phyloP scores from a whole-genome alignment of 2,797 vertebrate genomes.

The Crax fasciolata region DNA sequence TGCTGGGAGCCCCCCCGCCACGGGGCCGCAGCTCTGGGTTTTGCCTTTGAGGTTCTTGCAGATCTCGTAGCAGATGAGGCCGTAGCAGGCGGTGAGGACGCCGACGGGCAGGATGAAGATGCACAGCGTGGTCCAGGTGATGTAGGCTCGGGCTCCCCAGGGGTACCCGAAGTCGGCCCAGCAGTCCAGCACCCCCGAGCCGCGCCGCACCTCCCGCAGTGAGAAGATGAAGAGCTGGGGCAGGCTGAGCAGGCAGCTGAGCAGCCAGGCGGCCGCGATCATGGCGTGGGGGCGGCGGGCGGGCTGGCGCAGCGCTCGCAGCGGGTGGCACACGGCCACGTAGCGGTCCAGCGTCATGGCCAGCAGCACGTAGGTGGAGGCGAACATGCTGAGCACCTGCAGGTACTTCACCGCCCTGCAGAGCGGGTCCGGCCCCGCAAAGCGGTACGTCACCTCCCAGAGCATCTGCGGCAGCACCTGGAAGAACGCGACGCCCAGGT shows the following conservation, averaged over 20 bases:
- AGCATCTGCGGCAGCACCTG: constrained; percentile 95
- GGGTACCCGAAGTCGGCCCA: constrained; percentile 91
- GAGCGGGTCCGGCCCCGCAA: constrained; percentile 91
- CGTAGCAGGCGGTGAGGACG: constrained; percentile 88
- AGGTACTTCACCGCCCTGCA: constrained; percentile 94
- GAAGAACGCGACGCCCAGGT: constrained; percentile 92
- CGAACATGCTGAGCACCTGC: constrained; percentile 98
- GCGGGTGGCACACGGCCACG: constrained; percentile 93
- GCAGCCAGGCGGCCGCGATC: constrained; percentile 89
- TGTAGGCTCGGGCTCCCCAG: constrained; percentile 90
- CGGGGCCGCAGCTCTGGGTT: constrained; percentile 48
- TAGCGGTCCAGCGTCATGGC: constrained; percentile 96
- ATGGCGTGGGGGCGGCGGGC: constrained; percentile 88
- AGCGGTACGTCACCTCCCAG: constrained; percentile 95
- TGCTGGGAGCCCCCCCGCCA: rapidly evolving
- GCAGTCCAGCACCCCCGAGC: constrained; percentile 91
- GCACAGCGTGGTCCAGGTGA: constrained; percentile 92
- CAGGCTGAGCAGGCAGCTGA: constrained; percentile 91
- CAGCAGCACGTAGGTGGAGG: constrained; percentile 97
- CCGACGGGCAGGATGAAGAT: constrained; percentile 90
- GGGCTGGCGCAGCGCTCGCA: constrained; percentile 90
- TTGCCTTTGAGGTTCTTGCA: constrained; percentile 91
- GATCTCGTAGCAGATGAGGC: constrained; percentile 91
- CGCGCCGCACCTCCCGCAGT: constrained; percentile 87
- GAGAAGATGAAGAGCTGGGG: constrained; percentile 95